Percentiles rank a stretch among this genome's conserved stretches.
These are phyloP conservation scores for Bombus sibiricus DNA, from an alignment of 1,140 invertebrate species.

Conservation along the genomic window DNA sequence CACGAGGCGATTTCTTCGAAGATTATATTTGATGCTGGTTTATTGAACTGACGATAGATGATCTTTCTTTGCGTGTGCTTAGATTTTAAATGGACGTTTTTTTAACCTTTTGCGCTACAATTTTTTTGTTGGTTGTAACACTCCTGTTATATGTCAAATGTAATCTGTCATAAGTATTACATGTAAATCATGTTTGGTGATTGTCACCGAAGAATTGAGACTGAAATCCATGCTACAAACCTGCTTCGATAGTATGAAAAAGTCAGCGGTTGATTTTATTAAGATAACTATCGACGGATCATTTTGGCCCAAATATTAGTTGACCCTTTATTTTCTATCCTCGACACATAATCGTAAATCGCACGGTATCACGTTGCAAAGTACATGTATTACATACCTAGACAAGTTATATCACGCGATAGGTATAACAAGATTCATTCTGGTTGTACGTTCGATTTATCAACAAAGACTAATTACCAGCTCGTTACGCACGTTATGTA, in stretches of 20 bases:
- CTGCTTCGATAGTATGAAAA: too few relatives aligned
- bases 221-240: too few relatives aligned
- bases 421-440: neutral
- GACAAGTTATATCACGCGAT: neutral
- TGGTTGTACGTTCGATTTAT: constrained; percentile 15
- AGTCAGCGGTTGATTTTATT: neutral
- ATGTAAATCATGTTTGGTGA: too few relatives aligned
- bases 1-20: neutral
- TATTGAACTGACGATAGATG: neutral
- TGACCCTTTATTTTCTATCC: too few relatives aligned
- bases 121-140: too few relatives aligned
- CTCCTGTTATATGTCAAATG: too few relatives aligned
- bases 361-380: neutral
- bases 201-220: too few relatives aligned
- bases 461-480: constrained; percentile 28
- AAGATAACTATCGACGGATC: neutral
- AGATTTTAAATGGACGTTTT: neutral
- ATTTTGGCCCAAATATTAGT: neutral
- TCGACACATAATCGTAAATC: neutral
- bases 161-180: too few relatives aligned
- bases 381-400: too few relatives aligned
- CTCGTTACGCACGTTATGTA: constrained; percentile 42
- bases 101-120: neutral
- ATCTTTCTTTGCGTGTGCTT: neutral
- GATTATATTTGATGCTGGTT: neutral